Percentiles rank a stretch among this genome's conserved stretches.
Conservation (phyloP, 2,888 invertebrate species). For the Tortricodes alternella region DNA sequence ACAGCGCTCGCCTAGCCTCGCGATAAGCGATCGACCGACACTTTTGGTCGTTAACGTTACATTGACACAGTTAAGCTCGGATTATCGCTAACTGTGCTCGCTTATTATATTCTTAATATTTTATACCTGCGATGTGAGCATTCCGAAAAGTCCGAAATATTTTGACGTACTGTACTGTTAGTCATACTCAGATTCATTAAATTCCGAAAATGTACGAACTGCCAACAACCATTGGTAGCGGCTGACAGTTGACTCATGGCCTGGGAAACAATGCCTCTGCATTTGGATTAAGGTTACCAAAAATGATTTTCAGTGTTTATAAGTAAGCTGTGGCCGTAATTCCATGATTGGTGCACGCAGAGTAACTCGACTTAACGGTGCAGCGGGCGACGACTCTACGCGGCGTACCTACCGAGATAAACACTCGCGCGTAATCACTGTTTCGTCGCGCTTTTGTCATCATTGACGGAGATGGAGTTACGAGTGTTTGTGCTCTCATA, state of each 20-base stretch:
- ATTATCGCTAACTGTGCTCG: slow-evolving; percentile 36
- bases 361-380: slow-evolving; percentile 55
- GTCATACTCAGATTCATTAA: slow-evolving; percentile 15
- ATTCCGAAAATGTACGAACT: slow-evolving; percentile 22
- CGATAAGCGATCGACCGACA: slow-evolving; percentile 52
- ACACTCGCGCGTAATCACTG: too few relatives aligned
- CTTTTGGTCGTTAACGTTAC: slow-evolving; percentile 59
- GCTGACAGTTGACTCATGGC: slow-evolving; percentile 22
- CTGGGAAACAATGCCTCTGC: slow-evolving; percentile 17
- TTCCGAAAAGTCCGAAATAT: too few relatives aligned
- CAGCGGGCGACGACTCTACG: slow-evolving; percentile 71
- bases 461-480: slow-evolving; percentile 18
- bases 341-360: slow-evolving; percentile 32
- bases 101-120: slow-evolving; percentile 17
- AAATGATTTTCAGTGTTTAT: slow-evolving; percentile 22
- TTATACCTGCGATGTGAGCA: not conserved
- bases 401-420: slow-evolving; percentile 37
- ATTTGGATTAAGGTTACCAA: slow-evolving; percentile 11
- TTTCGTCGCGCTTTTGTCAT: slow-evolving; percentile 17
- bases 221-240: slow-evolving; percentile 24
- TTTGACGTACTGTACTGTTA: slow-evolving; percentile 8
- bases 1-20: slow-evolving; percentile 45
- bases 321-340: slow-evolving; percentile 20
- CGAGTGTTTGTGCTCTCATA: not conserved
- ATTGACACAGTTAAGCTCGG: slow-evolving; percentile 54